Evolutionary conservation across 2,797 vertebrate genomes (phyloP), one percentile per base, ranked within the genome.

Genomic region (Esox lucius): DNA sequence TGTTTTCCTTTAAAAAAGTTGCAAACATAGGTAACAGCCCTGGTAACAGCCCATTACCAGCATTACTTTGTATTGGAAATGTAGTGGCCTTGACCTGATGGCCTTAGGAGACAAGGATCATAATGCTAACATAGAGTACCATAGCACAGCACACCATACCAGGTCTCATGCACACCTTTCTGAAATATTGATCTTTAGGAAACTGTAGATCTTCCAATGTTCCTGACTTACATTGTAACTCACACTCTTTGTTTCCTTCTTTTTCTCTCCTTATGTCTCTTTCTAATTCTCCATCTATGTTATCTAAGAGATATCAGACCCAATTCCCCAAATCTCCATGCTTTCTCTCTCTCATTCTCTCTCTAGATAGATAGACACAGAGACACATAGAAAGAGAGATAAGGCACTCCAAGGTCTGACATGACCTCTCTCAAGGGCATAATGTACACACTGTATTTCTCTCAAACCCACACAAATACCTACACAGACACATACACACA

Each of bases 401-500:
- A 87, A 85, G 68, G 73, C 85, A 89, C 85, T 73, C 75, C 76
- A 80, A 77, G 67, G 22, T 82, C 74, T 76, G 72, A 81, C 76
- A 68, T 81, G 80, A 90, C 89, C 87, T 89, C 82, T 85, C 73
- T 74, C 83, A 88, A 86, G 81, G 85, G 81, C 87, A 59, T 22
- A 59, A 22, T 24, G 22, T 11, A 11, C n/a, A 24, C 8, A 0
- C 19, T 11, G 53, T 24, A 8, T 59, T 22, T 24, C 53, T 4
- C 56, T 59, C n/a, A 56, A 2, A 22, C 19, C 19, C 17, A 56
- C 51, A n/a, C 51, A 53, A 0, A 53, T 11, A 53, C 51, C 5
- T 51, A 53, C 16, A 53, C 51, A 53, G 13, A 53, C 49, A 51
- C 49, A 15, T 15, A 51, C 17, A 51, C 49, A 51, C 17, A 19